phyloP scores from a whole-genome alignment of 2,113 vertebrate species.

The Melierax canorus region DNA sequence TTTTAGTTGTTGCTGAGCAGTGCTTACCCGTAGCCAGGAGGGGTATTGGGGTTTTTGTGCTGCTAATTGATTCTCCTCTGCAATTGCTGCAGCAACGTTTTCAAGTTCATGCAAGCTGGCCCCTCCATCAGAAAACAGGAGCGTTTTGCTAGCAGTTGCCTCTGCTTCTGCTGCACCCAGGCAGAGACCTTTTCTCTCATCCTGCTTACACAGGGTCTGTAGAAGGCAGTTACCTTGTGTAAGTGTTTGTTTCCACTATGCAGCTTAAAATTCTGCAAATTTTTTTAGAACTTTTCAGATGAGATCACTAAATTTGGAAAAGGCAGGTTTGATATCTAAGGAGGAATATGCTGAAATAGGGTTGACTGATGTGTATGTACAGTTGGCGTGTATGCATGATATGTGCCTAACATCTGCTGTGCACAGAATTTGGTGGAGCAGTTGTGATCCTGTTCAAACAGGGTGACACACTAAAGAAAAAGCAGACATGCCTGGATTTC shows the following conservation, averaged over 20 bases:
- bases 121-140: neutral
- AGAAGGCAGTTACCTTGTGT: neutral
- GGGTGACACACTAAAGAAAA: neutral
- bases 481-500: neutral
- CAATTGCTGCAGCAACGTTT: neutral
- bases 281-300: neutral
- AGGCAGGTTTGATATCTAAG: neutral
- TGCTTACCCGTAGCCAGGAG: too few species aligned
- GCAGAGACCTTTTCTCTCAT: neutral
- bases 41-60: rapidly evolving
- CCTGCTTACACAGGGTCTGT: neutral
- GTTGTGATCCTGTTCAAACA: neutral
- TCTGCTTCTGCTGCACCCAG: neutral
- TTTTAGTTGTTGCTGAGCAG: too few species aligned
- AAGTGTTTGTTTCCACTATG: neutral
- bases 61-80: neutral
- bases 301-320: neutral
- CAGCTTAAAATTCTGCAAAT: neutral
- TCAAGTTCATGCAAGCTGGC: neutral
- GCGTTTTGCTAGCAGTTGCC: neutral
- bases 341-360: neutral
- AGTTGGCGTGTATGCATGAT: rapidly evolving
- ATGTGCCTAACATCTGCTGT: neutral
- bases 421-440: neutral
- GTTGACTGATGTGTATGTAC: neutral